A percentile compares a stretch with the other conserved stretches of the same genome.
phyloP scores from a whole-genome alignment of 2,888 invertebrate species.

The Harpalus rubripes region DNA sequence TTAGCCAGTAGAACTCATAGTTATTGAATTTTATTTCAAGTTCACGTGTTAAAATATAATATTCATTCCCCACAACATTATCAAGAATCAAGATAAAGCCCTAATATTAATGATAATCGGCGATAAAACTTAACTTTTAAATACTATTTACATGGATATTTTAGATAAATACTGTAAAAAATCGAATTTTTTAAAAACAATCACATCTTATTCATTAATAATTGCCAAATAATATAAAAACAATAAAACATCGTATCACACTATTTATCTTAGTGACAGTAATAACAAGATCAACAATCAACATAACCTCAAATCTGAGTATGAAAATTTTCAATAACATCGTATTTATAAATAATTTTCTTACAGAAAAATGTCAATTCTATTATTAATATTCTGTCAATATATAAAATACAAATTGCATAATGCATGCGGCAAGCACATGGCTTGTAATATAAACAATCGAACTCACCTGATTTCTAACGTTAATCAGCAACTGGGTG shows the following conservation, averaged over 20 bases:
- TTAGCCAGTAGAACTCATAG: slow-evolving; percentile 18
- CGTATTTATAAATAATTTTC: not conserved
- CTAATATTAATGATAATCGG: slow-evolving; percentile 43
- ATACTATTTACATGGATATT: not conserved
- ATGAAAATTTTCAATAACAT: not conserved
- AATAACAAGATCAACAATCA: slow-evolving; percentile 11
- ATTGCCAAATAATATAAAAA: not conserved
- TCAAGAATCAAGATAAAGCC: slow-evolving; percentile 3
- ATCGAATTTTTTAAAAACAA: too few relatives aligned
- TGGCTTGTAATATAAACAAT: slow-evolving; percentile 58
- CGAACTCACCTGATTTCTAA: slow-evolving; percentile 75
- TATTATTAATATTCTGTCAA: not conserved
- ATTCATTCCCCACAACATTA: not conserved
- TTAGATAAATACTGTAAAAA: not conserved
- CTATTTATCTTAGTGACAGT: not conserved
- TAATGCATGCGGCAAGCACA: slow-evolving; percentile 45
- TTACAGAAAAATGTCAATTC: not conserved
- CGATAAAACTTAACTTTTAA: slow-evolving; percentile 11
- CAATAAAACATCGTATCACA: not conserved
- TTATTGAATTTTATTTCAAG: slow-evolving; percentile 59
- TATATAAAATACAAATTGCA: not conserved
- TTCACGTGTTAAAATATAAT: slow-evolving; percentile 47
- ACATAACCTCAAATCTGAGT: slow-evolving; percentile 41
- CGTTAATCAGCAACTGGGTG: slow-evolving; percentile 75
- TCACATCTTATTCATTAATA: not conserved